Percentiles rank a stretch among this genome's conserved stretches.
These are phyloP conservation scores for Calliphora vomitoria DNA, from an alignment of 2,888 invertebrate species.

Conservation along the genomic window DNA sequence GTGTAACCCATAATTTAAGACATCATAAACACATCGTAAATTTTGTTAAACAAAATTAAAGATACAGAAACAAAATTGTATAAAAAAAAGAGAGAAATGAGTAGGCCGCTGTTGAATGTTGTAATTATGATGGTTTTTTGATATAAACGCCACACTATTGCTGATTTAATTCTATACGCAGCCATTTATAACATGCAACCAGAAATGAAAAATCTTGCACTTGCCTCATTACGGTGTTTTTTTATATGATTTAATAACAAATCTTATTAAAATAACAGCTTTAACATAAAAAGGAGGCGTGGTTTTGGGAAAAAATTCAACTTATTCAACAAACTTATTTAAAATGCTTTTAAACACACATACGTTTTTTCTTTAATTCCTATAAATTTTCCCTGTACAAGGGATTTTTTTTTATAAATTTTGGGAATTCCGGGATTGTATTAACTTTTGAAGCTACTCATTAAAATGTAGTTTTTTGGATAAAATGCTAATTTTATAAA, in stretches of 20 bases:
- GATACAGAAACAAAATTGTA: conserved; percentile 22
- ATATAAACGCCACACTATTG: not conserved
- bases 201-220: not conserved
- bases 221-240: not conserved
- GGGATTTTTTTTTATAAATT: too few relatives aligned
- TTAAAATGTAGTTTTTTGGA: too few relatives aligned
- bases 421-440: too few relatives aligned
- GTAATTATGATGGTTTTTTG: conserved; percentile 7
- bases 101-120: not conserved
- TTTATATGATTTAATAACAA: not conserved
- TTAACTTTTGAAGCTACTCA: too few relatives aligned
- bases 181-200: not conserved
- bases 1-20: conserved; percentile 80
- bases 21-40: conserved; percentile 83
- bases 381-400: too few relatives aligned
- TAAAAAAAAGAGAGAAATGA: not conserved
- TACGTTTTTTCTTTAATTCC: too few relatives aligned
- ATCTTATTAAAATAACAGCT: too few relatives aligned
- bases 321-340: too few relatives aligned
- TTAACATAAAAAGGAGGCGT: too few relatives aligned
- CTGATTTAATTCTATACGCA: not conserved
- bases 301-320: too few relatives aligned
- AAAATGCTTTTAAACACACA: too few relatives aligned
- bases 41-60: conserved; percentile 76
- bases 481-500: too few relatives aligned